A percentile compares a stretch with the other conserved stretches of the same genome.
phyloP scores from a whole-genome alignment of 2,888 invertebrate species.

The Argyra leucocephala region DNA sequence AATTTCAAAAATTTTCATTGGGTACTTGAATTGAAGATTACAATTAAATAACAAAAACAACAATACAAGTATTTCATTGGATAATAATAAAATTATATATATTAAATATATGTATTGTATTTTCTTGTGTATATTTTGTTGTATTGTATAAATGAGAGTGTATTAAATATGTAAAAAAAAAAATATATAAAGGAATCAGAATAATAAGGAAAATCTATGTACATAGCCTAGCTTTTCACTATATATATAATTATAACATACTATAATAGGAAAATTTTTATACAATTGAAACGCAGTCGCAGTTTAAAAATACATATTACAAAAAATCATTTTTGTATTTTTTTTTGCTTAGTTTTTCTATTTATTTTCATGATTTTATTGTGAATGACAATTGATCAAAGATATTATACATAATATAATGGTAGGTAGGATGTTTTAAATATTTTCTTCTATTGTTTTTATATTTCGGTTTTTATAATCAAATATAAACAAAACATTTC shows the following conservation, averaged over 20 bases:
- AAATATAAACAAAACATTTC: too few species aligned
- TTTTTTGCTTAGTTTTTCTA: too few species aligned
- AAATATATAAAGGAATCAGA: too few species aligned
- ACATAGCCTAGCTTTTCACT: background rate
- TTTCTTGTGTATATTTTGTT: background rate
- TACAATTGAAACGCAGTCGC: background rate
- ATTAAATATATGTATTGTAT: background rate
- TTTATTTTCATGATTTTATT: too few species aligned
- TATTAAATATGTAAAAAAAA: background rate
- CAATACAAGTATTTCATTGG: slow-evolving; percentile 1
- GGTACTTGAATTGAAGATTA: background rate
- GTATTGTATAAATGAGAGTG: background rate
- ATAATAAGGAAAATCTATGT: background rate
- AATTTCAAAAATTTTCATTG: background rate
- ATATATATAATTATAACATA: background rate
- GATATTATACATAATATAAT: too few species aligned
- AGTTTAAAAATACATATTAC: background rate
- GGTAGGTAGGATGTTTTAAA: too few species aligned
- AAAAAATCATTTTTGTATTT: too few species aligned
- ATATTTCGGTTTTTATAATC: too few species aligned
- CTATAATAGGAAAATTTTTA: background rate
- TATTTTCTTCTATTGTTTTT: too few species aligned
- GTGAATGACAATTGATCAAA: too few species aligned
- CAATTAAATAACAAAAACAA: background rate
- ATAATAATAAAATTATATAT: background rate